Percentiles rank a stretch among this genome's conserved stretches.
phyloP scores from a whole-genome alignment of 2,888 invertebrate genomes.

The Meliscaeva auricollis region DNA sequence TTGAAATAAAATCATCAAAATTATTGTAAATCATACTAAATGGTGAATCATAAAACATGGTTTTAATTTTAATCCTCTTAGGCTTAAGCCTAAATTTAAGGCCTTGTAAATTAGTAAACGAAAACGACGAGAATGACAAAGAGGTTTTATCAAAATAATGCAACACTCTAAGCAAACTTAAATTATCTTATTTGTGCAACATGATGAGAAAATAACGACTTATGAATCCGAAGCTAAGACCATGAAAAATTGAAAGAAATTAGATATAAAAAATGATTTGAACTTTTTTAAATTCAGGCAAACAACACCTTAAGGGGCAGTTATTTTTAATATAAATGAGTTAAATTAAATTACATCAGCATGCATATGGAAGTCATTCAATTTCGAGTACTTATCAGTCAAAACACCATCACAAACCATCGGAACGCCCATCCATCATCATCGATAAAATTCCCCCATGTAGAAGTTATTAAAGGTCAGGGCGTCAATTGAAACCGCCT shows the following conservation, averaged over 20 bases:
- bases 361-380: conserved; percentile 5
- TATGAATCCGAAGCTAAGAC: no score
- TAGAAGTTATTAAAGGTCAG: conserved; percentile 51
- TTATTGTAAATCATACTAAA: not conserved
- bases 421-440: conserved; percentile 16
- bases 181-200: no score
- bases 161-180: no score
- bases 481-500: conserved; percentile 62
- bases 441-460: conserved; percentile 1
- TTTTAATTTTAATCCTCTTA: conserved; percentile 8
- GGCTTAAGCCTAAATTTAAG: not conserved
- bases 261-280: no score
- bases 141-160: no score
- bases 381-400: conserved; percentile 5
- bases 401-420: conserved; percentile 1
- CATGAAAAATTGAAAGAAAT: no score
- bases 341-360: not conserved
- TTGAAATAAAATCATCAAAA: not conserved
- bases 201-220: no score
- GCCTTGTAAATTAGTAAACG: not conserved
- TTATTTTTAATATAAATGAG: not conserved
- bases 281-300: no score
- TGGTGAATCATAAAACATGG: not conserved
- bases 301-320: no score
- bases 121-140: not conserved